These are phyloP conservation scores for Falco peregrinus DNA, from an alignment of 2,797 vertebrate genomes.

Conservation along the genomic window DNA sequence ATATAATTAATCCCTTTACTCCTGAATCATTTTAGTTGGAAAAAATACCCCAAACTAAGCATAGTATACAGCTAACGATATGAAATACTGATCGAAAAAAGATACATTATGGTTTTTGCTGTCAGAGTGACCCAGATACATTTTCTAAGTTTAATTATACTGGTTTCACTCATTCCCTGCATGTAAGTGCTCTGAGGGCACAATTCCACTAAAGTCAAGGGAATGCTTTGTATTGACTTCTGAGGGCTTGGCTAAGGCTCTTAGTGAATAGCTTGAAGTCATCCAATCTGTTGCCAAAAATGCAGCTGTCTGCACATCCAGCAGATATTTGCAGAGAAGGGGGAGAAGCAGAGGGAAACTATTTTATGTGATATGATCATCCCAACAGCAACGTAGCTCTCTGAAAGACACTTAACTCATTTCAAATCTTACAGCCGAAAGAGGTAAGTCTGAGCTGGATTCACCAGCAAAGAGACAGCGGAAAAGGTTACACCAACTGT, in stretches of 20 bases:
- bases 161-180: constrained; percentile 12
- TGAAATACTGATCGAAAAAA: not conserved
- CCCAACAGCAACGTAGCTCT: not conserved
- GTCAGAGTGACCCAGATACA: constrained; percentile 36
- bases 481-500: not conserved
- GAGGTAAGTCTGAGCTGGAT: not conserved
- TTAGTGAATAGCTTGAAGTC: constrained; percentile 41
- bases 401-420: not conserved
- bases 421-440: not conserved
- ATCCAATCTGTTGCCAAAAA: constrained; percentile 44
- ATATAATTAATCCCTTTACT: constrained; percentile 1
- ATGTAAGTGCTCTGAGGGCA: constrained; percentile 29
- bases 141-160: constrained; percentile 46
- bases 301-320: constrained; percentile 33
- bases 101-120: not conserved
- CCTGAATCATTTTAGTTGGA: not conserved
- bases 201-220: constrained; percentile 33
- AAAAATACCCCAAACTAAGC: not conserved
- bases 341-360: not conserved
- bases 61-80: not conserved
- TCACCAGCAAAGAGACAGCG: not conserved
- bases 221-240: constrained; percentile 52
- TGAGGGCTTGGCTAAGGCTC: constrained; percentile 45
- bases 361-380: not conserved
- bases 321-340: constrained; percentile 21